Base-by-base conservation (phyloP, 2,797 vertebrate genomes). In the Cynopterus sphinx region DNA sequence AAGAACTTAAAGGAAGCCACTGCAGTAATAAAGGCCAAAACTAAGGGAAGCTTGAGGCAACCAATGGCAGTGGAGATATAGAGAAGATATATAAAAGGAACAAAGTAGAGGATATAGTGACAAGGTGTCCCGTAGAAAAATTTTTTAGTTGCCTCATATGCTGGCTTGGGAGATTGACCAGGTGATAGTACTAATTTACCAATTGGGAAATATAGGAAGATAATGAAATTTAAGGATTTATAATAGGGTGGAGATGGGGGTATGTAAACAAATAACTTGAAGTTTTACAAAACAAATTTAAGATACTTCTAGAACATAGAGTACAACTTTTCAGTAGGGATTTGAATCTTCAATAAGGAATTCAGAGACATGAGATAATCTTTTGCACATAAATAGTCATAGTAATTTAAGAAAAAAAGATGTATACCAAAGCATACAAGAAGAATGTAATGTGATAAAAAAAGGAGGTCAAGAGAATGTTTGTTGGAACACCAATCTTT, bases 261-360 rank as follows among this genome's bases (percentile, higher is more conserved):
- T 24, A 63, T 1, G 6, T 41, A 71, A 71, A 59, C 21, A 33
- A 95, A 87, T 5, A 33, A 63, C 5, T 46, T 63, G 26, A 11
- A 75, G 16, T 70, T 87, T 87, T 81, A 90, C 6, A 78, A 77
- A 9, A 85, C 78, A 73, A 75, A 4, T 84, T 70, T 84, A 24
- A 68, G 24, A 10, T 79, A 68, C 4, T 26, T 86, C 43, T 71
- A 75, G 53, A 84, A 89, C 16, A 33, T 71, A 16, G 4, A 71
- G 36, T 67, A 57, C 11, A 86, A 57, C 63, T 89, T 73, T 57
- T 87, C 43, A 70, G 28, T 70, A 63, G 49, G 2, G 21, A 49
- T 83, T 93, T 79, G 13, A 67, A 46, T 74, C 65, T 93, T 83
- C 26, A 90, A 74, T 65, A 51, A 87, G 86, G 28, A 82, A 68